These are phyloP conservation scores for Ptychochromis oligacanthus DNA, from an alignment of 2,113 vertebrate species.

Conservation along the genomic window DNA sequence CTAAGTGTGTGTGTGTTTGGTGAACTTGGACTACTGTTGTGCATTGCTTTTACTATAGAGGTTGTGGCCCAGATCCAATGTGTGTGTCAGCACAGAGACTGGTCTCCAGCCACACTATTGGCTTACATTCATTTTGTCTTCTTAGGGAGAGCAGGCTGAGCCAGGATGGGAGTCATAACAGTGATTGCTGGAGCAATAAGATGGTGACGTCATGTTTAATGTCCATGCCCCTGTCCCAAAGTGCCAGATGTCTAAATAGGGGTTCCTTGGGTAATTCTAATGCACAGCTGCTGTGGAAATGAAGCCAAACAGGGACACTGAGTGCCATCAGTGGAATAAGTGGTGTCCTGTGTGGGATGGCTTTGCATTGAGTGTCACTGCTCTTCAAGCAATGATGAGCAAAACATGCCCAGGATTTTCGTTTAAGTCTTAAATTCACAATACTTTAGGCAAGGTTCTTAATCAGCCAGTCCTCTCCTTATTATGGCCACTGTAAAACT, in stretches of 20 bases:
- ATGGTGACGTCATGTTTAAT: constrained; percentile 29
- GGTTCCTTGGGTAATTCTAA: not conserved
- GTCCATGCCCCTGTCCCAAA: not conserved
- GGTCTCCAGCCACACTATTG: not conserved
- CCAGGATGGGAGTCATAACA: constrained; percentile 12
- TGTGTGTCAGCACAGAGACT: constrained; percentile 46
- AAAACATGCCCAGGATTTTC: not conserved
- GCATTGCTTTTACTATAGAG: constrained; percentile 17
- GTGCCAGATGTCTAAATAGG: not conserved
- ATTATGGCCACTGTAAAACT: not conserved
- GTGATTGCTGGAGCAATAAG: not conserved
- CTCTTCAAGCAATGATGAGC: not conserved
- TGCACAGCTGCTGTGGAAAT: not conserved
- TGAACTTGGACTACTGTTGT: not conserved
- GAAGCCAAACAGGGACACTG: not conserved
- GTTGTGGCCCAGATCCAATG: constrained; percentile 34
- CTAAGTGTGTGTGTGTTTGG: not conserved
- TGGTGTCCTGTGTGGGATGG: not conserved
- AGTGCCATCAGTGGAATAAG: not conserved
- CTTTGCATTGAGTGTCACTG: not conserved
- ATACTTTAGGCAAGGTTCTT: not conserved
- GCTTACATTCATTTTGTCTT: constrained; percentile 39
- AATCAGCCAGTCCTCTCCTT: not conserved
- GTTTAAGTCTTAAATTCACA: not conserved
- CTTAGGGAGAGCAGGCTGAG: not conserved